Evolutionary conservation across 2,113 vertebrate species (phyloP).

Genomic region (Caranx melampygus): DNA sequence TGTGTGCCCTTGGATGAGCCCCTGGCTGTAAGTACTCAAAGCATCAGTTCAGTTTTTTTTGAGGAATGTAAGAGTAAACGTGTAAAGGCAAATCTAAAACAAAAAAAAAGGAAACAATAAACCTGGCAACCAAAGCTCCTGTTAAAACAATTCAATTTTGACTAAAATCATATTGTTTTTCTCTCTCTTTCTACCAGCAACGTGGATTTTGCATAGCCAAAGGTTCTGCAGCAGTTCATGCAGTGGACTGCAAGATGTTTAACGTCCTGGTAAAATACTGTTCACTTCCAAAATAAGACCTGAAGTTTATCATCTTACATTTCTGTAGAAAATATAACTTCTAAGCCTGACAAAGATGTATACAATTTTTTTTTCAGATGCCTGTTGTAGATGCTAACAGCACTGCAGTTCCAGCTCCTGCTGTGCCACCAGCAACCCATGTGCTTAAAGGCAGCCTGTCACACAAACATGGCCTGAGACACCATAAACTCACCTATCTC

Average conservation of each 20-base stretch:
- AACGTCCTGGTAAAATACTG: slow-evolving; percentile 57
- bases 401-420: slow-evolving; percentile 30
- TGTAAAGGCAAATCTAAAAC: neutral
- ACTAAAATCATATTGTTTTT: neutral
- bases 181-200: slow-evolving; percentile 52
- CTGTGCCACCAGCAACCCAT: slow-evolving; percentile 22
- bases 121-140: neutral
- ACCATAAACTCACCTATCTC: slow-evolving; percentile 74
- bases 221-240: slow-evolving; percentile 22
- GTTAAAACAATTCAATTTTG: neutral
- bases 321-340: neutral
- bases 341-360: neutral
- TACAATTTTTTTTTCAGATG: slow-evolving; percentile 47
- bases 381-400: slow-evolving; percentile 59
- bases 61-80: neutral
- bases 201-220: slow-evolving; percentile 77
- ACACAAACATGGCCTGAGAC: slow-evolving; percentile 56
- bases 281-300: rapidly evolving
- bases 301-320: neutral
- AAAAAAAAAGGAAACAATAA: neutral
- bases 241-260: slow-evolving; percentile 79
- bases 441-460: slow-evolving; percentile 32
- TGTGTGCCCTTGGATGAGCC: slow-evolving; percentile 65
- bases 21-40: slow-evolving; percentile 77
- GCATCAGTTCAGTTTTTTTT: neutral